Base-by-base conservation (phyloP, 2,113 vertebrate genomes). In the Thinocorus orbignyianus region DNA sequence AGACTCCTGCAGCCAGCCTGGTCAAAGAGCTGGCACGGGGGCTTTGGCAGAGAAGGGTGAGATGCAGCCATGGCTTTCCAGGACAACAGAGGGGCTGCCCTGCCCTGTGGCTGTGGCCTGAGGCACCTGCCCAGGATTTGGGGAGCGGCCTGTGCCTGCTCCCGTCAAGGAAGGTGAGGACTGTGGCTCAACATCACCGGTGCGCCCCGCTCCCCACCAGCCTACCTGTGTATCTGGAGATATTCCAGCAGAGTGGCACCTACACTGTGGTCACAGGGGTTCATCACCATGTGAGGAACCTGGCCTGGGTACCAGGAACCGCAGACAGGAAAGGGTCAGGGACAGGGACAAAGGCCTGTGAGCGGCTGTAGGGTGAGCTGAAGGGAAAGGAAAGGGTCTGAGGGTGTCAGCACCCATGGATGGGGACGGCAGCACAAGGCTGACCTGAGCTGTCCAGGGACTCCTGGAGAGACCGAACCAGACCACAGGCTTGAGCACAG, bases 301-400 rank as follows among this genome's bases (percentile, higher is more conserved):
- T 10, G 1, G 2, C 5, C 6, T 17, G 25, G 49, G 41, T 8
- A 25, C 8, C 19, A 28, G 26, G 49, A 73, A 13, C 9, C 33
- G 10, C 46, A 46, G 42, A 39, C 54, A 31, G 35, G 52, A 12
- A 1, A 22, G 31, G 64, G 25, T 6, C 18, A 60, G 28, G 42
- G 33, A 46, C 0, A 19, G 30, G 39, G 39, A 4, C 28, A 58
- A 30, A 15, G 44, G 35, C 30, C 57, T 65, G 49, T 1, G 2
- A 48, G 4, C 41, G 1, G 1, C 69, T 6, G 2, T 54, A 69
- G 69, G 52, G 10, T 0, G 1, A 26, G 33, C 11, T 3, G 3
- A 35, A 44, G n/a, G 71, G 20, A 44, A 65, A 61, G 48, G 33
- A 23, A 66, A 52, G 26, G 26, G 24, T 44, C 24, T 49, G 61